Percentiles rank a stretch among this genome's conserved stretches.
Evolutionary conservation across 2,797 vertebrate genomes (phyloP).

Genomic region (Acridotheres tristis): DNA sequence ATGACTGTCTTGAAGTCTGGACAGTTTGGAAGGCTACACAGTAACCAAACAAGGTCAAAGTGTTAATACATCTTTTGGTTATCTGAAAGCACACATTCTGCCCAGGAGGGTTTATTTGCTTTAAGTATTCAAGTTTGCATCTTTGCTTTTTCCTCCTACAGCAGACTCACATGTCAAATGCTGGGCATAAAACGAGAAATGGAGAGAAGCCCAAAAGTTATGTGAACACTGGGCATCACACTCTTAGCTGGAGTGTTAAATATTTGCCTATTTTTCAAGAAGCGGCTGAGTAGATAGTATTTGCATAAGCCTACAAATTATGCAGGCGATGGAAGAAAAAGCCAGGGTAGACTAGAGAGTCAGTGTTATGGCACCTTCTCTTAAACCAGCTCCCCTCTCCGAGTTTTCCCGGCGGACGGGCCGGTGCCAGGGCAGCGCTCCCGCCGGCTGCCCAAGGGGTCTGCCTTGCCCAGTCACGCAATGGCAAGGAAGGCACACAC

Average conservation of each 20-base stretch:
- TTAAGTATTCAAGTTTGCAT: neutral
- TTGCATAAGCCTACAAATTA: neutral
- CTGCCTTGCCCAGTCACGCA: neutral
- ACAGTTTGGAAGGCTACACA: neutral
- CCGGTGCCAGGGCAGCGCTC: neutral
- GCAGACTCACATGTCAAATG: neutral
- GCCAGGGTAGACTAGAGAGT: too few relatives aligned
- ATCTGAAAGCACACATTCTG: neutral
- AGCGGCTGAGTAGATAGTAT: rapidly evolving
- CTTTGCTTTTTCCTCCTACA: neutral
- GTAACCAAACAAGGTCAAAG: neutral
- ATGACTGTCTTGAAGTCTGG: neutral
- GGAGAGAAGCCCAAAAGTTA: neutral
- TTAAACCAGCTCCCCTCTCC: neutral
- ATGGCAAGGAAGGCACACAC: neutral
- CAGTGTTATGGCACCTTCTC: rapidly evolving
- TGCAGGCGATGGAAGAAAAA: neutral
- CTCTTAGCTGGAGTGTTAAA: neutral
- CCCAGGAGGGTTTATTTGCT: neutral
- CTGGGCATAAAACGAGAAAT: neutral
- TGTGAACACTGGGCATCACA: neutral
- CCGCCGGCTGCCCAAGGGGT: neutral
- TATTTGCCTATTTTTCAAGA: neutral
- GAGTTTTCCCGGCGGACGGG: neutral
- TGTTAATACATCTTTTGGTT: neutral